phyloP scores from a whole-genome alignment of 23 tunicate species.

The Oikopleura albicans region DNA sequence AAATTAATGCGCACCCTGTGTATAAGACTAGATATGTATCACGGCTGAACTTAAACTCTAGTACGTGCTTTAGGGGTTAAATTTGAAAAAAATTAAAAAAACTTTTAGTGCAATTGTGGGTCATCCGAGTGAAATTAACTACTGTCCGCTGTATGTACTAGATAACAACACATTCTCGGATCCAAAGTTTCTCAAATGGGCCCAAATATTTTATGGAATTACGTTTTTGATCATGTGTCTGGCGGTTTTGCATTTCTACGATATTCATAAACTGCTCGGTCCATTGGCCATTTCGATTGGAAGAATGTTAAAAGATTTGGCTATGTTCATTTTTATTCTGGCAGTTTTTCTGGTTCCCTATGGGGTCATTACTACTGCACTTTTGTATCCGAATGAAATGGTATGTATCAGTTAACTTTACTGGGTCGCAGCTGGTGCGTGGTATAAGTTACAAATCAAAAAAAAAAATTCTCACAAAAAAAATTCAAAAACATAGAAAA shows the following conservation, averaged over 20 bases:
- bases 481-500: no score
- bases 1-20: no score
- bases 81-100: no score
- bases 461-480: no score
- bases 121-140: no score
- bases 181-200: constrained; percentile 6
- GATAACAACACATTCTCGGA: background rate
- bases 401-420: no score
- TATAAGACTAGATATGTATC: no score
- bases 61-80: no score
- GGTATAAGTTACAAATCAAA: no score
- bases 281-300: constrained; percentile 4
- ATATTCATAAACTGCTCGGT: background rate
- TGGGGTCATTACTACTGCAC: constrained; percentile 8
- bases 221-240: background rate
- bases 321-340: background rate
- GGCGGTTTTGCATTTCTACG: background rate
- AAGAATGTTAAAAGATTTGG: constrained; percentile 7
- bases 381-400: background rate
- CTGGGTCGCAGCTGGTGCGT: no score
- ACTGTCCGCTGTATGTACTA: background rate
- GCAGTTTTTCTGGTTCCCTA: background rate
- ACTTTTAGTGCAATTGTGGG: no score
- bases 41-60: no score
- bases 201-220: background rate